Conservation (phyloP, 2,113 vertebrate species). For the Oryzias woworae region DNA sequence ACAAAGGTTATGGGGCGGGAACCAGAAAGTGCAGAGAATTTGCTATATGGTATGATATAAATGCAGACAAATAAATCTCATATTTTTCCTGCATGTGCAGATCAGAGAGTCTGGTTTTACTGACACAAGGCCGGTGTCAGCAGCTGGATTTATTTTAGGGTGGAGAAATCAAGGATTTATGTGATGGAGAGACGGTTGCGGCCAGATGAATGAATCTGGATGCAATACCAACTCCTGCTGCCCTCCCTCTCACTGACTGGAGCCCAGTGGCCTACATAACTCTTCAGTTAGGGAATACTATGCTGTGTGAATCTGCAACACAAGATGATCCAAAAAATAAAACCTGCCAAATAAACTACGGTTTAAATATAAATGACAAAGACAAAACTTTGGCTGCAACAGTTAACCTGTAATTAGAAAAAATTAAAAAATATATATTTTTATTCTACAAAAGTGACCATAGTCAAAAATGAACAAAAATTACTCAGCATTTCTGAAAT, state of each 20-base stretch:
- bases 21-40: not conserved
- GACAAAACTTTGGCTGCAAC: no score
- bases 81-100: conserved; percentile 1
- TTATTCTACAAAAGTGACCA: no score
- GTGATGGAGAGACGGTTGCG: conserved; percentile 37
- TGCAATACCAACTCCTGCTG: not conserved
- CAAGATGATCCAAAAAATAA: no score
- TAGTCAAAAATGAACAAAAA: no score
- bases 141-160: conserved; percentile 44
- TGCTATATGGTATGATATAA: not conserved
- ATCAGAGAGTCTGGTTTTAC: conserved; percentile 6
- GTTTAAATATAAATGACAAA: no score
- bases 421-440: no score
- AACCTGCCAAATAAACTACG: no score
- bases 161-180: conserved; percentile 46
- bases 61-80: not conserved
- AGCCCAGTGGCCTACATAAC: conserved; percentile 57
- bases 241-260: conserved; percentile 28
- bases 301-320: conserved; percentile 9
- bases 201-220: conserved; percentile 33
- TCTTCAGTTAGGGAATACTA: conserved; percentile 11
- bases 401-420: no score
- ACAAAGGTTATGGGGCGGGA: not conserved
- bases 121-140: conserved; percentile 61
- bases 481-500: no score